Percentiles rank a stretch among this genome's conserved stretches.
Conservation (phyloP, 2,797 vertebrate genomes). For the Falco rusticolus region DNA sequence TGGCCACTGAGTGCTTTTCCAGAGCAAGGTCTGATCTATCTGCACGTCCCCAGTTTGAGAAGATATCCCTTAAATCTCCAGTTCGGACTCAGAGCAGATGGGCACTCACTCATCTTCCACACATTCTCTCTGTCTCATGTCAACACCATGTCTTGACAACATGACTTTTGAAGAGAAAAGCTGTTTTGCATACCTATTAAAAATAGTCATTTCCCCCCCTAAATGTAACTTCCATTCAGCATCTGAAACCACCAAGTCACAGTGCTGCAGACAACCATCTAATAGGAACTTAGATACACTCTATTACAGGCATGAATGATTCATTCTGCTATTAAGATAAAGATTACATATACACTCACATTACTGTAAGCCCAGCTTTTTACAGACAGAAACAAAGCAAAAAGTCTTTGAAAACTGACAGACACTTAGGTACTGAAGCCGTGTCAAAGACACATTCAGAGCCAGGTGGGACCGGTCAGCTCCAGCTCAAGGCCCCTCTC, state of each 20-base stretch:
- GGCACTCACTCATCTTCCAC: background rate
- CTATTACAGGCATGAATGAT: background rate
- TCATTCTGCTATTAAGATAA: background rate
- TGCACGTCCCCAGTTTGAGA: background rate
- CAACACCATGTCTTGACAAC: background rate
- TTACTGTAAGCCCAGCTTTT: background rate
- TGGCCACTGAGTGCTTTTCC: background rate
- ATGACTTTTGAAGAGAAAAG: background rate
- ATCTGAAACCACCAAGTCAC: background rate
- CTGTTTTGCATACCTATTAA: background rate
- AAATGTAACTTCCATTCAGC: constrained; percentile 1
- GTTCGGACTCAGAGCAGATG: background rate
- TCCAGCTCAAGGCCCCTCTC: constrained; percentile 22
- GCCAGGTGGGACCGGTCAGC: constrained; percentile 39
- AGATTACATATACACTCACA: background rate
- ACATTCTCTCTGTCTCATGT: background rate
- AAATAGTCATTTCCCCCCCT: background rate
- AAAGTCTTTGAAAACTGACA: background rate
- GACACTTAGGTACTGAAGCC: background rate
- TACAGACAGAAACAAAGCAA: background rate
- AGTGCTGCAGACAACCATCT: background rate
- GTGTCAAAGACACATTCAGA: background rate
- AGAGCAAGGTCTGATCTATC: background rate
- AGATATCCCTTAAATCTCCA: background rate
- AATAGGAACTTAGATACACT: background rate